Conservation (phyloP, 2,888 invertebrate species). For the Lumbricus terrestris region DNA sequence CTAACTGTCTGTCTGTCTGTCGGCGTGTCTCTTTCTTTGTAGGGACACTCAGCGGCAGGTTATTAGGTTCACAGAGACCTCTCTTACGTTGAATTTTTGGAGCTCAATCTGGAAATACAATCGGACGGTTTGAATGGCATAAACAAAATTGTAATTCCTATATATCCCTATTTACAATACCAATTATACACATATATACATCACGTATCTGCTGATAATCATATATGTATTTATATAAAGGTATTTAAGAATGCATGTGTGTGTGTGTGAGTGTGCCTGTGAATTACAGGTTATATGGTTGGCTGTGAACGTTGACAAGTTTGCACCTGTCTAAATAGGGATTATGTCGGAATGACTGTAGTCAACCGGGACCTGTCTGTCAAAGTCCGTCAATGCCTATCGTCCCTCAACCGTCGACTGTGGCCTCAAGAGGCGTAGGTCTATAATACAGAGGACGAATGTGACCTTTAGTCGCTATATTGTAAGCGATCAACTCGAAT, state of each 20-base stretch:
- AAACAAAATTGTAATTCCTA: not conserved
- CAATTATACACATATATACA: not conserved
- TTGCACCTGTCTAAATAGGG: not conserved
- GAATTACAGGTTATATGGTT: not conserved
- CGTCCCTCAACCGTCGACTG: not conserved
- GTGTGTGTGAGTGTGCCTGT: not conserved
- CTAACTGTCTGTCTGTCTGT: no score
- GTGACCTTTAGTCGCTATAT: not conserved
- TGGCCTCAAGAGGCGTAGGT: not conserved
- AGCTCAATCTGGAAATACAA: not conserved
- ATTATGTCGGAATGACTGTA: not conserved
- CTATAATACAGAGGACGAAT: no score
- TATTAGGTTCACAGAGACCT: not conserved
- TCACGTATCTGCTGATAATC: not conserved
- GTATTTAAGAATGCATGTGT: no score
- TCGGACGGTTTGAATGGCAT: not conserved
- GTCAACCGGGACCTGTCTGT: not conserved
- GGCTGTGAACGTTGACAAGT: not conserved
- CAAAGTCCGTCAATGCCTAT: not conserved
- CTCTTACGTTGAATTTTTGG: not conserved
- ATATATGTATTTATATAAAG: not conserved
- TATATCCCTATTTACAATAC: not conserved
- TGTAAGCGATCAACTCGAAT: not conserved
- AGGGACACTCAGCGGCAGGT: not conserved
- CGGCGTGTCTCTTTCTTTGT: not conserved